Base-by-base conservation (phyloP, 2,113 vertebrate genomes). In the Vicugna pacos region DNA sequence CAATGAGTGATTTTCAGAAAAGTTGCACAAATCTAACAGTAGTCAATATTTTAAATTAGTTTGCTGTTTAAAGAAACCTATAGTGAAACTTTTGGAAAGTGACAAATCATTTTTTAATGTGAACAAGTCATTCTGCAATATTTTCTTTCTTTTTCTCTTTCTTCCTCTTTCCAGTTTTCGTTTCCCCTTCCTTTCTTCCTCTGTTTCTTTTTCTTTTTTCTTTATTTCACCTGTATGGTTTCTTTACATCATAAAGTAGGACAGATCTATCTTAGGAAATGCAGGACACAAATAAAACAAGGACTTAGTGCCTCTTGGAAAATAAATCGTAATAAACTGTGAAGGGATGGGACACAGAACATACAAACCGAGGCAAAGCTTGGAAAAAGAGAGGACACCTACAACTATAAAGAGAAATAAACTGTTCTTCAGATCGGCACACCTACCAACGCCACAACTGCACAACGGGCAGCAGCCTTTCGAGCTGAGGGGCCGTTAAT, bases 11-110 rank as follows among this genome's bases (percentile, higher is more conserved):
- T 69, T 95, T 88, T 52, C 56, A 54, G n/a, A 95, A 90, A 92
- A 91, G 30, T 54, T 52, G 16, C 26, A 89, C 54, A 85, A 95
- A 67, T 88, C 58, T 84, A 87, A 95, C 28, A 56, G 15, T 20
- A 70, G 30, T 91, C n/a, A 82, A 48, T 67, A 42, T 38, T 97
- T 97, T 54, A 89, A 89, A 89, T 87, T 50, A 79, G 30, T 60
- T 81, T 90, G 1, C 60, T 95, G 72, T 38, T 92, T 94, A 73
- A 81, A 92, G 15, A 95, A 82, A 26, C 8, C 13, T 79, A 12
- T 38, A 28, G 46, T 73, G 84, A 95, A 69, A 89, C 52, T 85
- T 92, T 30, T n/a, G 26, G 8, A 89, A 95, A 75, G 13, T 48
- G 56, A 30, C 82, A 73, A 52, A n/a, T 17, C 11, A 60, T 89